phyloP scores from a whole-genome alignment of 2,797 vertebrate genomes.

The Phataginus tetradactyla region DNA sequence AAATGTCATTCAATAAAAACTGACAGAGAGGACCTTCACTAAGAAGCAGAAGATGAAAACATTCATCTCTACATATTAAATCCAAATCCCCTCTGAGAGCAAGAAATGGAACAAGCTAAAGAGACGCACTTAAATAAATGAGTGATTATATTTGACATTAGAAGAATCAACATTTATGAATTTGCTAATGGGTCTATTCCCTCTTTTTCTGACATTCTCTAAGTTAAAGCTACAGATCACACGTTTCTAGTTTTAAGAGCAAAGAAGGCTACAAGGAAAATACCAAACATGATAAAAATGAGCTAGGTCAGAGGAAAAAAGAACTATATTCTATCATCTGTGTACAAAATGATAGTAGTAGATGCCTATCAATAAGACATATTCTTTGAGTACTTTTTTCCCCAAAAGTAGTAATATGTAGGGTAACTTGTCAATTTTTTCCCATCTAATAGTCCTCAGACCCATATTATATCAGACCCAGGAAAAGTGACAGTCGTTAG shows the following conservation, averaged over 20 bases:
- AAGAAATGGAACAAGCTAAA: not conserved
- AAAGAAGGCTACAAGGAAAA: conserved; percentile 14
- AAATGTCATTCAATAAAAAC: conserved; percentile 42
- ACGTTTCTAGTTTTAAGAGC: not conserved
- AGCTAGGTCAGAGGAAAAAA: not conserved
- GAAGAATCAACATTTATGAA: not conserved
- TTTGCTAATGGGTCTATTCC: not conserved
- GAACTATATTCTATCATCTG: not conserved
- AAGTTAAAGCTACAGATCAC: conserved; percentile 1
- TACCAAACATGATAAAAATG: not conserved
- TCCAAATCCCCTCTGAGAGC: not conserved
- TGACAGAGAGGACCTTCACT: not conserved
- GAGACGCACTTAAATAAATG: not conserved
- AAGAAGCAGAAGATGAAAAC: conserved; percentile 24
- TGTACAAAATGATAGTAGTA: not conserved
- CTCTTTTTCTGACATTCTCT: conserved; percentile 26
- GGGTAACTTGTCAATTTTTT: not conserved
- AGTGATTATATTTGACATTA: not conserved
- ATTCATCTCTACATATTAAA: conserved; percentile 17
- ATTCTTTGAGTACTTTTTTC: not conserved
- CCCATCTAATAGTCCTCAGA: not conserved
- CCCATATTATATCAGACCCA: not conserved
- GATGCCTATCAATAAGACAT: not conserved
- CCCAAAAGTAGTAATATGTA: not conserved
- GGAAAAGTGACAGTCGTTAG: not conserved